Conservation (phyloP, 2,888 invertebrate genomes). For the Taenaris catops region DNA sequence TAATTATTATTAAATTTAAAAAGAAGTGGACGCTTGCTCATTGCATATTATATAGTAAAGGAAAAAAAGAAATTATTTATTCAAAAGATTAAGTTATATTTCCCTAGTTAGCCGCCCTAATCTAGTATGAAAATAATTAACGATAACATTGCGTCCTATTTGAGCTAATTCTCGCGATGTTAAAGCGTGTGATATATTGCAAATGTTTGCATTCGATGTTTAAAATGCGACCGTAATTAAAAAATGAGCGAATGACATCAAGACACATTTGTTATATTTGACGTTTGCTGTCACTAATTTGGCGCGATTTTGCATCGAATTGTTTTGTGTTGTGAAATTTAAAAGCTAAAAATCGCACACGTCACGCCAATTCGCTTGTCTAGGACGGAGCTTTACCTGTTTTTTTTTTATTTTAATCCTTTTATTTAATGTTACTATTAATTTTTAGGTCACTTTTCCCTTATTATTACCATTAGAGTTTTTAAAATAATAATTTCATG, state of each 20-base stretch:
- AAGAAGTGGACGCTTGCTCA: constrained; percentile 45
- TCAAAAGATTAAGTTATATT: constrained; percentile 45
- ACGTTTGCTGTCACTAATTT: no score
- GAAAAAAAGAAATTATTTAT: constrained; percentile 40
- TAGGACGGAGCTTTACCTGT: constrained; percentile 10
- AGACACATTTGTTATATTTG: no score
- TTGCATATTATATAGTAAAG: constrained; percentile 28
- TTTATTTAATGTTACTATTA: constrained; percentile 75
- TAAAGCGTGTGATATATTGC: no score
- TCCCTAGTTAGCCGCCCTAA: constrained; percentile 32
- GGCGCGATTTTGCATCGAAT: no score
- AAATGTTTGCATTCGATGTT: no score
- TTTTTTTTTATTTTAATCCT: constrained; percentile 40
- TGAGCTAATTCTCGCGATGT: constrained; percentile 1
- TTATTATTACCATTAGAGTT: constrained; percentile 66
- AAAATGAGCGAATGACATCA: no score
- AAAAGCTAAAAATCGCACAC: not conserved
- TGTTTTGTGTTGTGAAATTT: no score
- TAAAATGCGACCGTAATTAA: no score
- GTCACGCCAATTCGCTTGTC: not conserved
- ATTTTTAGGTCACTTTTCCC: constrained; percentile 60
- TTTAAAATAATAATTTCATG: constrained; percentile 47
- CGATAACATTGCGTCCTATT: constrained; percentile 3
- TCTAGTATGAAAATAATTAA: constrained; percentile 21
- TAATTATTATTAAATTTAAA: constrained; percentile 4